phyloP scores from a whole-genome alignment of 1,140 invertebrate genomes.

The Acromyrmex charruanus region DNA sequence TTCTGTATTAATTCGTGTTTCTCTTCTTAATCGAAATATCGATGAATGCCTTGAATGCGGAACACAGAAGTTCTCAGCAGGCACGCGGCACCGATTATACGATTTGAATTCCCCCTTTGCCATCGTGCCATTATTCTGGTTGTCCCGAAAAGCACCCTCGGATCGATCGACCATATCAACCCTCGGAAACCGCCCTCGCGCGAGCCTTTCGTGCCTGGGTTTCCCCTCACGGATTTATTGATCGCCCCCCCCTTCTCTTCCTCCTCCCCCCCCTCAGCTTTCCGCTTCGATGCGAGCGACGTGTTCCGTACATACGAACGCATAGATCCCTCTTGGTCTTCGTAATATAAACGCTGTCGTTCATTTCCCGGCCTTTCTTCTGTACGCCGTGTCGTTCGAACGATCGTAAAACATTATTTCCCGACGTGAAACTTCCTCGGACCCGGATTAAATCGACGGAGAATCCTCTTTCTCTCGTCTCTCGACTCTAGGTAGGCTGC shows the following conservation, averaged over 20 bases:
- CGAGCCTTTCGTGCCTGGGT: slow-evolving; percentile 67
- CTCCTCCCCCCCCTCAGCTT: slow-evolving; percentile 10
- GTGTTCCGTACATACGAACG: not conserved
- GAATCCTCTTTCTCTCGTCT: slow-evolving; percentile 11
- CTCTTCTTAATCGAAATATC: not conserved
- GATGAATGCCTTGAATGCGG: not conserved
- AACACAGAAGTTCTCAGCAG: not conserved
- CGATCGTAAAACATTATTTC: slow-evolving; percentile 52
- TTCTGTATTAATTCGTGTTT: not conserved
- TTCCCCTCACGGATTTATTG: slow-evolving; percentile 69
- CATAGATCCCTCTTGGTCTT: not conserved
- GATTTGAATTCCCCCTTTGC: slow-evolving; percentile 5
- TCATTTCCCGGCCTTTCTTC: slow-evolving; percentile 33
- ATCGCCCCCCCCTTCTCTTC: slow-evolving; percentile 18
- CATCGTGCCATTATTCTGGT: slow-evolving; percentile 29
- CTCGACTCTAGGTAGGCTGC: slow-evolving; percentile 13
- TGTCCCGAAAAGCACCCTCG: slow-evolving; percentile 62
- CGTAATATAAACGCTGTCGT: slow-evolving; percentile 45
- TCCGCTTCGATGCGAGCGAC: slow-evolving; percentile 59
- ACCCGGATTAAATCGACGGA: slow-evolving; percentile 25
- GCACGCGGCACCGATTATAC: slow-evolving; percentile 30
- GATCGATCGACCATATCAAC: slow-evolving; percentile 71
- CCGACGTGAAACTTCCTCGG: slow-evolving; percentile 44
- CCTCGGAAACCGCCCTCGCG: slow-evolving; percentile 67
- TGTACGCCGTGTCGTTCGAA: slow-evolving; percentile 10